phyloP scores from a whole-genome alignment of 2,888 invertebrate genomes.

The Coenonympha arcania region DNA sequence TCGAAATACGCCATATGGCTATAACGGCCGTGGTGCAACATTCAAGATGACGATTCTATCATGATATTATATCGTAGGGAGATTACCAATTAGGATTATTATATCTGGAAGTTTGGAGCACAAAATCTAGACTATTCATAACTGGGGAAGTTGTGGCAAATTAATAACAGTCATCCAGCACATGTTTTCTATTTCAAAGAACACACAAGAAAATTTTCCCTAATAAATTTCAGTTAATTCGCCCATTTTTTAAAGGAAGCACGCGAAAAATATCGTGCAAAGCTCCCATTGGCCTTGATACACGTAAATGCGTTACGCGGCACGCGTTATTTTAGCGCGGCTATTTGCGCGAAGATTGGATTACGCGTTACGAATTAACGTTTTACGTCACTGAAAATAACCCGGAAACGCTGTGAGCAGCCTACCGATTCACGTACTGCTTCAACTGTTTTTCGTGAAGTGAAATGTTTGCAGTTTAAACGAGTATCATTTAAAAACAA shows the following conservation, averaged over 20 bases:
- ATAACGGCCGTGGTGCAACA: too few species aligned
- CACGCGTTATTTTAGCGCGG: slow-evolving; percentile 17
- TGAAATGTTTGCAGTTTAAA: too few species aligned
- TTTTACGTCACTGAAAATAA: slow-evolving; percentile 6
- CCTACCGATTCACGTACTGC: background rate
- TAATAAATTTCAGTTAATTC: background rate
- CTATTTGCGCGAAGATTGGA: slow-evolving; percentile 16
- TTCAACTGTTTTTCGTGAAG: background rate
- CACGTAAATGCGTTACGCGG: too few species aligned
- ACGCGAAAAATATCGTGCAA: slow-evolving; percentile 2
- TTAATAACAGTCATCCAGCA: too few species aligned
- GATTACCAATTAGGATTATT: too few species aligned
- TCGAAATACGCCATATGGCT: too few species aligned
- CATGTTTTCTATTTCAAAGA: background rate
- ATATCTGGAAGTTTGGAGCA: too few species aligned
- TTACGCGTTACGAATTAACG: slow-evolving; percentile 10
- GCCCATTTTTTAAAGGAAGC: background rate
- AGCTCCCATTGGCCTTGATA: slow-evolving; percentile 18
- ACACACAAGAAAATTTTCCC: background rate
- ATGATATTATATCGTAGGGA: too few species aligned
- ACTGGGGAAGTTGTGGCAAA: too few species aligned
- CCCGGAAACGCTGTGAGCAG: background rate
- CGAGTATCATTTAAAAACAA: too few species aligned
- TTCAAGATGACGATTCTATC: too few species aligned
- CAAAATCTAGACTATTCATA: too few species aligned